phyloP scores from a whole-genome alignment of 2,888 invertebrate species.

The Litoditis marina region DNA sequence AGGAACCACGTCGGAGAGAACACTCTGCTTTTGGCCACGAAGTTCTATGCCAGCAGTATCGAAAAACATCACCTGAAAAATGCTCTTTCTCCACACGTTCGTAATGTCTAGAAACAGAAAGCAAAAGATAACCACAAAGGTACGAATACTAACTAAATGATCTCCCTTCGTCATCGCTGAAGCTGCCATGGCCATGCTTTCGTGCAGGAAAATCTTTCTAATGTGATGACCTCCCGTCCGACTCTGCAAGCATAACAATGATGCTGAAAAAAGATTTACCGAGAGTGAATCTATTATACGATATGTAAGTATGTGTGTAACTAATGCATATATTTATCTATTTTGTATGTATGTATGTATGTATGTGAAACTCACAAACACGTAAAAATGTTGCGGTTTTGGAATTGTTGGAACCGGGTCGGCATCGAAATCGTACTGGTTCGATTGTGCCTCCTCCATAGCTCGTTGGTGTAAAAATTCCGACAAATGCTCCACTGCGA shows the following conservation, averaged over 20 bases:
- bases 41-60: conserved; percentile 9
- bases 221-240: conserved; percentile 15
- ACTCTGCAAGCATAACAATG: conserved; percentile 8
- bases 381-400: conserved; percentile 24
- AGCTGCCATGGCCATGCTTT: conserved; percentile 14
- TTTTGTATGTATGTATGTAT: background rate
- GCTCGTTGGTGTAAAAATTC: conserved; percentile 20
- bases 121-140: background rate
- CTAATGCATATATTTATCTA: background rate
- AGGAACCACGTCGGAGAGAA: conserved; percentile 16
- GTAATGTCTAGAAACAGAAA: too few species aligned
- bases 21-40: conserved; percentile 4
- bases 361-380: conserved; percentile 21
- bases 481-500: conserved; percentile 25
- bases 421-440: conserved; percentile 14
- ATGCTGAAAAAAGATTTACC: too few species aligned
- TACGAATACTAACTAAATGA: conserved; percentile 8
- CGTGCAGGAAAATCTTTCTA: conserved; percentile 15
- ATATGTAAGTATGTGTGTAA: too few species aligned
- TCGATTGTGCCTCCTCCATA: conserved; percentile 19
- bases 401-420: conserved; percentile 21
- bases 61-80: conserved; percentile 15
- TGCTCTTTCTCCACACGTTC: too few species aligned
- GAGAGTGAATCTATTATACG: too few species aligned
- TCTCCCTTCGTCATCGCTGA: conserved; percentile 19